These are phyloP conservation scores for Leptobrachium leishanense DNA, from an alignment of 2,113 vertebrate genomes.

Conservation along the genomic window DNA sequence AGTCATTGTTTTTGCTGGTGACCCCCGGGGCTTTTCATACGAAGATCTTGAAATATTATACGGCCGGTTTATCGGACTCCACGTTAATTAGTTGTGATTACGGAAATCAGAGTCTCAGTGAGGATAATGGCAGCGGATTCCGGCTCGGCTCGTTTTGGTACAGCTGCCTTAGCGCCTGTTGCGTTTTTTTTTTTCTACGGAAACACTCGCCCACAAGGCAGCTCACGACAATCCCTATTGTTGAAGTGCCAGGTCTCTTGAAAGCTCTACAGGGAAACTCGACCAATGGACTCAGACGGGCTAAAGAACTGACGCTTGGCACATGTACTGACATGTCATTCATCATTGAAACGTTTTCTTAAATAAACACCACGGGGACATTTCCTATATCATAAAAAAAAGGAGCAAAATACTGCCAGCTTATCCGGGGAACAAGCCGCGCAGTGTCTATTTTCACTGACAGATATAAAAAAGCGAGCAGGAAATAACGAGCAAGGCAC, in stretches of 20 bases:
- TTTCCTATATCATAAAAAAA: slow-evolving; percentile 6
- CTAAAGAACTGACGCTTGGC: slow-evolving; percentile 22
- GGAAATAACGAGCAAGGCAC: background rate
- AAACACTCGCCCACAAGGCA: slow-evolving; percentile 2
- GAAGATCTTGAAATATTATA: too few species aligned
- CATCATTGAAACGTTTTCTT: slow-evolving; percentile 9
- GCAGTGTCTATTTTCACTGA: background rate
- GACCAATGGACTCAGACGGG: background rate
- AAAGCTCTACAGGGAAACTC: background rate
- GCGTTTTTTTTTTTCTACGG: background rate
- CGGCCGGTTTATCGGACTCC: background rate
- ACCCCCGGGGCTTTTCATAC: too few species aligned
- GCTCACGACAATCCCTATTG: background rate
- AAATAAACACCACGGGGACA: background rate
- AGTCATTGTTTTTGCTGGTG: too few species aligned
- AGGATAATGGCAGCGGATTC: slow-evolving; percentile 2
- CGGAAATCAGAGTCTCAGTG: background rate
- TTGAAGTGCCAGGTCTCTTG: slow-evolving; percentile 12
- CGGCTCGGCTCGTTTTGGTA: background rate
- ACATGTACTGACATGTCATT: background rate
- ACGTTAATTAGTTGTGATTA: background rate
- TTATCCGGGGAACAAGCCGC: background rate
- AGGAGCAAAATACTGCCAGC: background rate
- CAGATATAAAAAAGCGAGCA: background rate
- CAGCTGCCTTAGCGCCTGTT: background rate